Evolutionary conservation across 2,888 invertebrate genomes (phyloP).

Genomic region (Eupithecia abbreviata): DNA sequence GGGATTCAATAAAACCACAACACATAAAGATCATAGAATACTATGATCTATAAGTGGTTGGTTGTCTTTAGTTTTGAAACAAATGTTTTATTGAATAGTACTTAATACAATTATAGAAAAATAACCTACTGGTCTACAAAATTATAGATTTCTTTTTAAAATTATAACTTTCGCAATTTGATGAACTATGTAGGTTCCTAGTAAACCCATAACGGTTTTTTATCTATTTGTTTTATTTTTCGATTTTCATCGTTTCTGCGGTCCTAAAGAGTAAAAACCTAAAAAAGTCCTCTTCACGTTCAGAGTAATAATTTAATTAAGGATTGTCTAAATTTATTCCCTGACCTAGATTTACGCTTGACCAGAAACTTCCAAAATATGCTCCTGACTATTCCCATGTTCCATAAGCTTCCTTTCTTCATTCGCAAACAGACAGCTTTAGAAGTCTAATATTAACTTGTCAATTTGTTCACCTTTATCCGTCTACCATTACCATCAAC

Average conservation of each 20-base stretch:
- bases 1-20: neutral
- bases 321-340: neutral
- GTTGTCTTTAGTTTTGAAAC: neutral
- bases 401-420: neutral
- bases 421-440: neutral
- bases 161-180: too few species aligned
- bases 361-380: neutral
- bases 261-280: neutral
- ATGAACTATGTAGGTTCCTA: too few species aligned
- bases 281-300: too few species aligned
- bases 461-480: slow-evolving; percentile 5
- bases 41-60: neutral
- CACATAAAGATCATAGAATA: neutral
- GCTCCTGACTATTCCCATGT: neutral
- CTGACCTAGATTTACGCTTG: neutral
- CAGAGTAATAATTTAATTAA: too few species aligned
- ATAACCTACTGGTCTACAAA: neutral
- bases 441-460: neutral
- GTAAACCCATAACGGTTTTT: too few species aligned
- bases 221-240: too few species aligned
- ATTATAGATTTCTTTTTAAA: neutral
- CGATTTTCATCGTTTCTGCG: too few species aligned
- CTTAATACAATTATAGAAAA: too few species aligned
- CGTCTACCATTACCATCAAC: slow-evolving; percentile 8
- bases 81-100: neutral